Evolutionary conservation across 1,140 invertebrate genomes (phyloP).

Genomic region (Hestina assimilis): DNA sequence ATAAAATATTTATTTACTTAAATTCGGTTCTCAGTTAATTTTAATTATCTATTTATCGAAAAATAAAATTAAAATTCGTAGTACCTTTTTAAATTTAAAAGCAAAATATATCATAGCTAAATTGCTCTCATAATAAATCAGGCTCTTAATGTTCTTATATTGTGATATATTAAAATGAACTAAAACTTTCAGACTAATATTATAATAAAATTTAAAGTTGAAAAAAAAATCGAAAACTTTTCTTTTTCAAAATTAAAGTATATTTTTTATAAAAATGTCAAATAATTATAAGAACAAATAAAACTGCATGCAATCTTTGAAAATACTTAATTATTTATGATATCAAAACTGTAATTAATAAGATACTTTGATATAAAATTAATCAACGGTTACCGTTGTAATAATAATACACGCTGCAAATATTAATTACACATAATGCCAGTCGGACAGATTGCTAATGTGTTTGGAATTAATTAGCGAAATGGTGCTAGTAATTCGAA

Average conservation of each 20-base stretch:
- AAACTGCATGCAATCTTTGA: too few species aligned
- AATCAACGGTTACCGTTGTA: not conserved
- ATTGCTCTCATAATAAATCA: slow-evolving; percentile 37
- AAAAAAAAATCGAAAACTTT: too few species aligned
- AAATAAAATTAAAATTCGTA: slow-evolving; percentile 9
- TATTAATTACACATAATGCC: slow-evolving; percentile 9
- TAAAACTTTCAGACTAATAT: not conserved
- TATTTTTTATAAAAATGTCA: not conserved
- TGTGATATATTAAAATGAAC: not conserved
- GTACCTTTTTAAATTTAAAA: slow-evolving; percentile 26
- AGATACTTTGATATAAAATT: not conserved
- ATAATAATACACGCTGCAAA: slow-evolving; percentile 3
- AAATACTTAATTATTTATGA: too few species aligned
- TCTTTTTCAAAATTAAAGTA: not conserved
- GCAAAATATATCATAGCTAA: slow-evolving; percentile 16
- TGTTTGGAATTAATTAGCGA: slow-evolving; percentile 49
- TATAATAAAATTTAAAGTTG: not conserved
- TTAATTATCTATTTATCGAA: too few species aligned
- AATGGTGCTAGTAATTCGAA: slow-evolving; percentile 48
- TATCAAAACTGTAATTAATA: too few species aligned
- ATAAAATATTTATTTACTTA: too few species aligned
- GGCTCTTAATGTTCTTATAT: slow-evolving; percentile 29
- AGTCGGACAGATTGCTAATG: slow-evolving; percentile 3
- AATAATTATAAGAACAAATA: too few species aligned
- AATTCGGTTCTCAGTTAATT: too few species aligned